A percentile compares a stretch with the other conserved stretches of the same genome.
Conservation (phyloP, 92 coral and sea anemone species). For the Galaxea fascicularis region DNA sequence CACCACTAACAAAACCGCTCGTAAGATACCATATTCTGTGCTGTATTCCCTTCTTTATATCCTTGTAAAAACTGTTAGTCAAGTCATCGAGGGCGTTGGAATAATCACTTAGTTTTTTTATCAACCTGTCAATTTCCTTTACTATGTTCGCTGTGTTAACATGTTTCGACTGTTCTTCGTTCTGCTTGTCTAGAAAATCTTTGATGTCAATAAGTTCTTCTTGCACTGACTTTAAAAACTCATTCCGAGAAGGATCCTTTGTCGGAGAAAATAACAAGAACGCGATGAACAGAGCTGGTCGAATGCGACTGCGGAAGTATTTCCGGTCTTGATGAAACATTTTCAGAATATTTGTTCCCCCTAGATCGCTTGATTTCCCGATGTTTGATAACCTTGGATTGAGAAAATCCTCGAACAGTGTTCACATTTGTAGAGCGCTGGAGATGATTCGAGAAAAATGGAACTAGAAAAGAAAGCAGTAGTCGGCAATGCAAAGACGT, state of each 20-base stretch:
- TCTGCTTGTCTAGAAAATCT: neutral
- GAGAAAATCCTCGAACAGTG: too few relatives aligned
- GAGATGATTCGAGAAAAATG: too few relatives aligned
- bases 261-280: neutral
- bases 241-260: neutral
- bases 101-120: neutral
- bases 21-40: neutral
- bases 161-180: neutral
- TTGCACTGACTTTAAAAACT: neutral
- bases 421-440: too few relatives aligned
- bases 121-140: neutral
- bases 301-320: too few relatives aligned
- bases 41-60: too few relatives aligned
- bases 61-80: too few relatives aligned
- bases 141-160: neutral
- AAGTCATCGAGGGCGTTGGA: too few relatives aligned
- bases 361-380: too few relatives aligned
- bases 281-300: too few relatives aligned
- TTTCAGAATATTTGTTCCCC: too few relatives aligned
- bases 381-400: too few relatives aligned
- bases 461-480: neutral
- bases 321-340: too few relatives aligned
- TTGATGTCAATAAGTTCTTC: neutral
- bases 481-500: neutral
- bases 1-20: neutral